A percentile compares a stretch with the other conserved stretches of the same genome.
Conservation (phyloP, 2,888 invertebrate species). For the Lepidocyrtoides sp. region DNA sequence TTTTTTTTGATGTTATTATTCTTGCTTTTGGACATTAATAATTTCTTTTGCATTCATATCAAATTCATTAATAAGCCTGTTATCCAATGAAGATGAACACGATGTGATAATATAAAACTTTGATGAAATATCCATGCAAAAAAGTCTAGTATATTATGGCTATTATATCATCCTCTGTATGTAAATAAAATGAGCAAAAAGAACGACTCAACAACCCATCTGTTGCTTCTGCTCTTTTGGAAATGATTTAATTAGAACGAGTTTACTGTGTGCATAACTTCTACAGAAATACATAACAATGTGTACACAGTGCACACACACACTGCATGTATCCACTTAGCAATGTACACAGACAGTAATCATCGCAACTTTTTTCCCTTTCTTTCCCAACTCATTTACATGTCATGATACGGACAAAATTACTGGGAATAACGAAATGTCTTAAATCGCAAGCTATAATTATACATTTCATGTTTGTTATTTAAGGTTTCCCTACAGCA, state of each 20-base stretch:
- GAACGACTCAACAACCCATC: slow-evolving; percentile 60
- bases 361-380: slow-evolving; percentile 26
- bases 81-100: slow-evolving; percentile 42
- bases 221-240: slow-evolving; percentile 65
- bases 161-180: not conserved
- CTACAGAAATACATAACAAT: not conserved
- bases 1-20: not conserved
- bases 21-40: slow-evolving; percentile 35
- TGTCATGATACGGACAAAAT: slow-evolving; percentile 42
- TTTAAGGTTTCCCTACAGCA: slow-evolving; percentile 70
- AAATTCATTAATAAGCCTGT: slow-evolving; percentile 72
- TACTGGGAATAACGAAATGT: slow-evolving; percentile 47
- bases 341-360: slow-evolving; percentile 46
- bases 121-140: slow-evolving; percentile 33
- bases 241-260: slow-evolving; percentile 76
- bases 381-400: slow-evolving; percentile 52
- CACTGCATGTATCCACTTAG: slow-evolving; percentile 44
- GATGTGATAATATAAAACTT: slow-evolving; percentile 32
- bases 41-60: slow-evolving; percentile 51
- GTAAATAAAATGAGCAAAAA: slow-evolving; percentile 25
- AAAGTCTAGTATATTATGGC: too few relatives aligned
- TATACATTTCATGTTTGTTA: slow-evolving; percentile 74
- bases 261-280: slow-evolving; percentile 44
- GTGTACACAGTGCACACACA: not conserved
- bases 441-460: slow-evolving; percentile 74